Conservation (phyloP, 1,140 invertebrate genomes). For the Agrypnia vestita region DNA sequence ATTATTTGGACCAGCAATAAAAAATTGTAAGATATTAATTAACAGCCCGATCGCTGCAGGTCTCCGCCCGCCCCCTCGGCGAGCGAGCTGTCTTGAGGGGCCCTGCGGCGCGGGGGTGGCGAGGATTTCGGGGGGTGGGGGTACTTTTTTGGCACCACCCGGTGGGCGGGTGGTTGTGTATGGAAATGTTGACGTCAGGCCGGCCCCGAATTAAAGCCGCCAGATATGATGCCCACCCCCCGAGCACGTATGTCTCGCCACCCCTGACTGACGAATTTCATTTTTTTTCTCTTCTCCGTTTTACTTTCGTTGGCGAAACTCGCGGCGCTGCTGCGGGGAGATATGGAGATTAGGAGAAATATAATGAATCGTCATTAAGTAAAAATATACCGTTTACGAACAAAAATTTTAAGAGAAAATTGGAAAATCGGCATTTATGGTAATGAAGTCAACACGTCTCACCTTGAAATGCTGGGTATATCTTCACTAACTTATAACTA, state of each 20-base stretch:
- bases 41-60: slow-evolving; percentile 11
- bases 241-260: slow-evolving; percentile 42
- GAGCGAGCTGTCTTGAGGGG: slow-evolving; percentile 41
- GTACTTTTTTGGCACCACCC: slow-evolving; percentile 37
- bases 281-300: slow-evolving; percentile 27
- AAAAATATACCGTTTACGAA: slow-evolving; percentile 12
- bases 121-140: slow-evolving; percentile 26
- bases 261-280: slow-evolving; percentile 24
- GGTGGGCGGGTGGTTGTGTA: slow-evolving; percentile 49
- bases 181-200: slow-evolving; percentile 61
- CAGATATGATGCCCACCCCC: slow-evolving; percentile 55
- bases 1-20: no score
- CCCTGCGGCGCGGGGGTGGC: slow-evolving; percentile 21
- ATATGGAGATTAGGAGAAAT: slow-evolving; percentile 44
- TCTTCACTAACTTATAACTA: no score
- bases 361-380: slow-evolving; percentile 47
- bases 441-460: slow-evolving; percentile 1
- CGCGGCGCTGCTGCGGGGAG: slow-evolving; percentile 29
- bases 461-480: no score
- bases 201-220: slow-evolving; percentile 59
- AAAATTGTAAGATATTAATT: slow-evolving; percentile 9
- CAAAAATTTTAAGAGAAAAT: slow-evolving; percentile 22
- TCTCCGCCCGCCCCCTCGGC: slow-evolving; percentile 2
- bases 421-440: slow-evolving; percentile 13
- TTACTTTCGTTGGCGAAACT: slow-evolving; percentile 25